phyloP scores from a whole-genome alignment of 2,113 vertebrate species.

The Muscicapa adusta region DNA sequence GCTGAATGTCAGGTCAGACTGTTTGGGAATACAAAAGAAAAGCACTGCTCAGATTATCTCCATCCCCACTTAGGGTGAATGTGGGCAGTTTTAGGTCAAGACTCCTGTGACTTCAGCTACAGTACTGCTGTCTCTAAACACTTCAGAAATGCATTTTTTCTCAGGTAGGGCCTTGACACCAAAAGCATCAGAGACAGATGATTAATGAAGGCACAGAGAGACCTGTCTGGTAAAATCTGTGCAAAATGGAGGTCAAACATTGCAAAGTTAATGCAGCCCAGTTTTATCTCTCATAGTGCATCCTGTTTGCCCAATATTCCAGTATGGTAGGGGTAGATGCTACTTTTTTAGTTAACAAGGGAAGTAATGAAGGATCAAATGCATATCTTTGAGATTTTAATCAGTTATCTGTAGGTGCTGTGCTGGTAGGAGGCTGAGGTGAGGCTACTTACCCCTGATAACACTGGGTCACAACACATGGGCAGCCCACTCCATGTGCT shows the following conservation, averaged over 20 bases:
- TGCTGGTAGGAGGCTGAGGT: background rate
- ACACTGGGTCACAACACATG: fast-evolving
- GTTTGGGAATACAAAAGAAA: background rate
- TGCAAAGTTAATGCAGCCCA: background rate
- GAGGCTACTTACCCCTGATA: background rate
- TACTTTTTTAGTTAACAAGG: background rate
- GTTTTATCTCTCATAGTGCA: background rate
- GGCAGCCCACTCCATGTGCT: background rate
- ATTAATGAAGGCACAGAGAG: background rate
- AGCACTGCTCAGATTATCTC: background rate
- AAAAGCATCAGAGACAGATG: background rate
- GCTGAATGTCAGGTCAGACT: background rate
- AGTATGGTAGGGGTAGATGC: background rate
- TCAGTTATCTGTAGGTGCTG: background rate
- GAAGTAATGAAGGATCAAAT: background rate
- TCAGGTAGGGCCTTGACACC: background rate
- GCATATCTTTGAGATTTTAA: background rate
- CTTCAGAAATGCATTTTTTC: background rate
- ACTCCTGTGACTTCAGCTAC: background rate
- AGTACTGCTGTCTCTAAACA: background rate
- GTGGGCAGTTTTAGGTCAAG: background rate
- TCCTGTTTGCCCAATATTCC: background rate
- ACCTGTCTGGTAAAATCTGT: background rate
- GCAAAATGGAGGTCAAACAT: background rate
- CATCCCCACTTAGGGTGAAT: background rate